These are phyloP conservation scores for Itoplectis maculator DNA, from an alignment of 2,888 invertebrate species.

Conservation along the genomic window DNA sequence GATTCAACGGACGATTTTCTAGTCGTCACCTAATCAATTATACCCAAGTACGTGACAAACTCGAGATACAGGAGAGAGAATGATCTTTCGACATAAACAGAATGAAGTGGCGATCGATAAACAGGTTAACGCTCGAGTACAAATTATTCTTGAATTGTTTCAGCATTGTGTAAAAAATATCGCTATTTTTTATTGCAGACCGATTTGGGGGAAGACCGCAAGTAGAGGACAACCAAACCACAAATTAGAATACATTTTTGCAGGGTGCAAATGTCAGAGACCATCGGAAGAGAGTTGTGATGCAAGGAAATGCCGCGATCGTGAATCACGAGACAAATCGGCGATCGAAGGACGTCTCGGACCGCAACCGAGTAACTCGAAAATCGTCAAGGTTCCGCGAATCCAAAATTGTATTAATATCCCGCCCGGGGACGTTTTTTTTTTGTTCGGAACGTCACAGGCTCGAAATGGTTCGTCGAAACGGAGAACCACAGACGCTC, in stretches of 20 bases:
- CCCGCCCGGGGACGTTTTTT: neutral
- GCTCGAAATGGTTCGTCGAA: neutral
- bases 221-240: too few relatives aligned
- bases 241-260: neutral
- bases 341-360: constrained; percentile 14
- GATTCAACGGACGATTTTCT: neutral
- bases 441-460: neutral
- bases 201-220: neutral
- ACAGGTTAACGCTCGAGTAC: neutral
- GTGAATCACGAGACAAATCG: constrained; percentile 20
- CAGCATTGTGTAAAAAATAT: neutral
- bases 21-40: neutral
- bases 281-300: neutral
- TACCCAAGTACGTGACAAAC: neutral
- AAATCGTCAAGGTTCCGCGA: constrained; percentile 50
- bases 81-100: neutral
- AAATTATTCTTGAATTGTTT: neutral
- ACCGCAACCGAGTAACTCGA: neutral
- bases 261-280: neutral
- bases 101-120: neutral
- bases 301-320: constrained; percentile 11
- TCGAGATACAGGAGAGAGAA: neutral
- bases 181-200: neutral
- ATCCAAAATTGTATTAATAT: constrained; percentile 19
- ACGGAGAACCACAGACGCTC: neutral